A percentile compares a stretch with the other conserved stretches of the same genome.
phyloP scores from a whole-genome alignment of 2,113 vertebrate species.

The Bufo gargarizans region DNA sequence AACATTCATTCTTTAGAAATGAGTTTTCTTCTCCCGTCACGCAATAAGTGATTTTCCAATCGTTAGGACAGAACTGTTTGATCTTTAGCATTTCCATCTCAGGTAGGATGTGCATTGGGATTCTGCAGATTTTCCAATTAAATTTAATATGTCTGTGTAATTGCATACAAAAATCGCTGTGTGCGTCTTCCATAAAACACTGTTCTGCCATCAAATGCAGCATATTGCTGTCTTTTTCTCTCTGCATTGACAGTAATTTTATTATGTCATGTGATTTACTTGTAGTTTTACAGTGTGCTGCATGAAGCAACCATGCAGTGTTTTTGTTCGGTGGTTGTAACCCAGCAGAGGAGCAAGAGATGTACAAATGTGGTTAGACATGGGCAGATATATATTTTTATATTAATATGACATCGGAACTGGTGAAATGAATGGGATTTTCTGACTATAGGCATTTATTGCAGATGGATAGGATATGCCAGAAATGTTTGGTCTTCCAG shows the following conservation, averaged over 20 bases:
- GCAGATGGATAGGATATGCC: too few relatives aligned
- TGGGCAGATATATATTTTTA: too few relatives aligned
- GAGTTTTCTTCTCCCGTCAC: constrained; percentile 1
- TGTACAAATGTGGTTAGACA: too few relatives aligned
- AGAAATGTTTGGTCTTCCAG: too few relatives aligned
- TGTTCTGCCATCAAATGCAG: neutral
- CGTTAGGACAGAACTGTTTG: neutral
- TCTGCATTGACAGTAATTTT: constrained; percentile 2
- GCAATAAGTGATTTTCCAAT: neutral
- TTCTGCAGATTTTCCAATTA: neutral
- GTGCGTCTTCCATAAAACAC: neutral
- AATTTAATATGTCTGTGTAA: neutral
- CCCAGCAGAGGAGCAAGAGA: too few relatives aligned
- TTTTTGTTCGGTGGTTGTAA: too few relatives aligned
- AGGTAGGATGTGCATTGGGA: neutral
- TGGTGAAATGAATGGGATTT: too few relatives aligned
- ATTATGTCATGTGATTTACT: constrained; percentile 10
- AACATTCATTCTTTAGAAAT: neutral
- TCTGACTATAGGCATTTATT: too few relatives aligned
- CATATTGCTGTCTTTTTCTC: neutral
- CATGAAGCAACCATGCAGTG: too few relatives aligned
- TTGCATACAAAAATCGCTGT: neutral
- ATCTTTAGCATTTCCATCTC: neutral
- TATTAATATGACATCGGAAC: too few relatives aligned
- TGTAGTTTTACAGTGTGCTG: neutral